phyloP scores from a whole-genome alignment of 2,797 vertebrate species.

The Rhinichthys osculus region DNA sequence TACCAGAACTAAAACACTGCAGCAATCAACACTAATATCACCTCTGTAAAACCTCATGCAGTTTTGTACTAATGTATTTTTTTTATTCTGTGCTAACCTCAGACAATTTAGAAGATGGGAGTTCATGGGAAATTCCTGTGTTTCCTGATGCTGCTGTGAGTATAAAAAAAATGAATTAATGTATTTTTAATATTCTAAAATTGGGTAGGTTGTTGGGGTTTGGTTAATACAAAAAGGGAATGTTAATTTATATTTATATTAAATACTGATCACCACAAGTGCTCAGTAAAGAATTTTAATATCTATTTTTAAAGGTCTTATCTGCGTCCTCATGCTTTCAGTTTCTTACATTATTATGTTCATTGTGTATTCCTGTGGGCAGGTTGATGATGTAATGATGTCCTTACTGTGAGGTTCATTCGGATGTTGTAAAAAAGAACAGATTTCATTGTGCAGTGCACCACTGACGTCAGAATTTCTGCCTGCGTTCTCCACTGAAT shows the following conservation, averaged over 20 bases:
- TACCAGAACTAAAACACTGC: too few relatives aligned
- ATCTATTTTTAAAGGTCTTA: too few relatives aligned
- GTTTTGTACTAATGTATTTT: background rate
- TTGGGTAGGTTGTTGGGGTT: background rate
- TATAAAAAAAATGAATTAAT: background rate
- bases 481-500: too few relatives aligned
- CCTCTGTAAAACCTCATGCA: background rate
- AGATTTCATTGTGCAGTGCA: too few relatives aligned
- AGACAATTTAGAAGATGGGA: background rate
- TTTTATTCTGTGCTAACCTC: background rate
- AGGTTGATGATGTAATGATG: too few relatives aligned
- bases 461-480: too few relatives aligned
- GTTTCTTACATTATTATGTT: too few relatives aligned
- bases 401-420: too few relatives aligned
- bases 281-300: too few relatives aligned
- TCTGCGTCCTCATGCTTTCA: too few relatives aligned
- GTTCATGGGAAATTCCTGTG: background rate
- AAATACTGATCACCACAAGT: background rate
- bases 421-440: too few relatives aligned
- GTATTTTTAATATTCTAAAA: background rate
- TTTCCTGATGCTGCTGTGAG: slow-evolving; percentile 21
- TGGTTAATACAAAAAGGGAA: background rate
- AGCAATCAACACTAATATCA: background rate
- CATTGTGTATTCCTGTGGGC: too few relatives aligned
- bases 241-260: background rate